A percentile compares a stretch with the other conserved stretches of the same genome.
These are phyloP conservation scores for Spea multiplicata DNA, from an alignment of 2,113 vertebrate species.

Conservation along the genomic window DNA sequence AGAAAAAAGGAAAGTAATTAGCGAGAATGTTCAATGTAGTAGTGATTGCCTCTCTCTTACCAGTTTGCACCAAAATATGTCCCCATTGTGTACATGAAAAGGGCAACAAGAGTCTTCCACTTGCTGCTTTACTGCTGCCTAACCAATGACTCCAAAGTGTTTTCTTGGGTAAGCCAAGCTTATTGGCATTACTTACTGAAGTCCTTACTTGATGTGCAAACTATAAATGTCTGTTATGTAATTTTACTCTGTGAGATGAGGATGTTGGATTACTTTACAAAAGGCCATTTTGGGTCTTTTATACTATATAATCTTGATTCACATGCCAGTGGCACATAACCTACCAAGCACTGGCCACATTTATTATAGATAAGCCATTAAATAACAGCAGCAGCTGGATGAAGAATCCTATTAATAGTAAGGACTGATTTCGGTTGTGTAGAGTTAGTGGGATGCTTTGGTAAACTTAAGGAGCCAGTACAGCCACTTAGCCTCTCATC, in stretches of 20 bases:
- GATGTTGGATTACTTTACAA: conserved; percentile 32
- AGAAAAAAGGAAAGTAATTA: too few species aligned
- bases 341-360: conserved; percentile 21
- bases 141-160: too few species aligned
- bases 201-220: not conserved
- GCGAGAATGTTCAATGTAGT: too few species aligned
- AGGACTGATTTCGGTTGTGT: not conserved
- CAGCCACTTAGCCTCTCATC: too few species aligned
- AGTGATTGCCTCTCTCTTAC: too few species aligned
- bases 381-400: conserved; percentile 26
- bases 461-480: too few species aligned
- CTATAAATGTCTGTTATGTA: conserved; percentile 13
- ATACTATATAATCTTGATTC: conserved; percentile 32
- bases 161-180: not conserved
- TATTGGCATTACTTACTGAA: not conserved
- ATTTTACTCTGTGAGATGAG: conserved; percentile 37
- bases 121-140: too few species aligned
- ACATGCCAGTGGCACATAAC: conserved; percentile 39
- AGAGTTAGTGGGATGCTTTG: too few species aligned
- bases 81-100: too few species aligned
- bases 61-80: too few species aligned
- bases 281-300: conserved; percentile 34
- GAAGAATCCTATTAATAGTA: conserved; percentile 37
- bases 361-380: conserved; percentile 27
- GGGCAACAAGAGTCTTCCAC: too few species aligned